These are phyloP conservation scores for Ophonus ardosiacus DNA, from an alignment of 2,888 invertebrate species.

Conservation along the genomic window DNA sequence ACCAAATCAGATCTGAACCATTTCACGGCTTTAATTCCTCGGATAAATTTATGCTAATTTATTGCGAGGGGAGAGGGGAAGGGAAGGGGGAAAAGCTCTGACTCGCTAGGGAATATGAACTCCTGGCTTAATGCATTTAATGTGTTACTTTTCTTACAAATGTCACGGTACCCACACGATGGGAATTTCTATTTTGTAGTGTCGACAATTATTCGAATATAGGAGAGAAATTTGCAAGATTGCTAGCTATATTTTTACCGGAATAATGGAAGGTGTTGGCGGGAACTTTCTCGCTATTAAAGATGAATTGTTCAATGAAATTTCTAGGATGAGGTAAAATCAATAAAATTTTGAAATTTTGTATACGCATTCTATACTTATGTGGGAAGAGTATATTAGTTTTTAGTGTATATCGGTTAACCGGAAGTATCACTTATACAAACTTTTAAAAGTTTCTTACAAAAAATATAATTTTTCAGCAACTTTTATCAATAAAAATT, in stretches of 20 bases:
- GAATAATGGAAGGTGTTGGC: not conserved
- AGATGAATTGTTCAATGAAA: not conserved
- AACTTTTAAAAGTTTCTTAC: too few species aligned
- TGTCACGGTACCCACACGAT: constrained; percentile 16
- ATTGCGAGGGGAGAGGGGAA: not conserved
- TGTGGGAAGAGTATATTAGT: too few species aligned
- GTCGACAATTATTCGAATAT: not conserved
- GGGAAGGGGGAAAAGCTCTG: not conserved
- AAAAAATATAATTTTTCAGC: too few species aligned
- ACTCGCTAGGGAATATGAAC: constrained; percentile 21
- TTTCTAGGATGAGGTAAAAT: not conserved
- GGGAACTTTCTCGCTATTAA: not conserved
- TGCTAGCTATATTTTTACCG: constrained; percentile 1
- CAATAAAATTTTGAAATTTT: not conserved
- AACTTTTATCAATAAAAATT: too few species aligned
- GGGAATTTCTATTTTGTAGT: constrained; percentile 30
- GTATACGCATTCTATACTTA: too few species aligned
- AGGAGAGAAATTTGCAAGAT: constrained; percentile 5
- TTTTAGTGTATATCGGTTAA: too few species aligned
- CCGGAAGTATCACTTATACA: too few species aligned
- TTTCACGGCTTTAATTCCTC: constrained; percentile 32
- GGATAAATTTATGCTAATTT: constrained; percentile 50
- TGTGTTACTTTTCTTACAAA: constrained; percentile 50
- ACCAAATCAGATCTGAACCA: constrained; percentile 4
- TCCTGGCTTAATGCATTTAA: constrained; percentile 45